Conservation (phyloP, 2,113 vertebrate species). For the Edolisoma coerulescens region DNA sequence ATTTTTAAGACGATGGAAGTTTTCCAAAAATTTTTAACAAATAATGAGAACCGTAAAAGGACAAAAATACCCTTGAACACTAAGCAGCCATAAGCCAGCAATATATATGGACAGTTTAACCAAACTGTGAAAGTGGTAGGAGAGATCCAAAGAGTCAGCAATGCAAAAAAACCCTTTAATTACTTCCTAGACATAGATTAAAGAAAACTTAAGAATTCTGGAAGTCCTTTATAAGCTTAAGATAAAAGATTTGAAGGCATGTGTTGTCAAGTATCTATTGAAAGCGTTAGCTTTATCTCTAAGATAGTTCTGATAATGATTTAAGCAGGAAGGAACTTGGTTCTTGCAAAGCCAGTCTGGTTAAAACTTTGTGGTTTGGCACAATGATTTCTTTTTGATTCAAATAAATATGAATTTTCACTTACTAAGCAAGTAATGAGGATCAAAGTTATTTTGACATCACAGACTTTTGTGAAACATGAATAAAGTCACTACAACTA, state of each 20-base stretch:
- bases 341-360: not conserved
- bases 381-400: not conserved
- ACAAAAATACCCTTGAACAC: not conserved
- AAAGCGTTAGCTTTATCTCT: not conserved
- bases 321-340: not conserved
- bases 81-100: not conserved
- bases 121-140: not conserved
- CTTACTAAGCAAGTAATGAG: not conserved
- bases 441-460: not conserved
- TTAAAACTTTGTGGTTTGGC: not conserved
- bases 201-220: not conserved
- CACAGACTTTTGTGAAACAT: not conserved
- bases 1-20: not conserved
- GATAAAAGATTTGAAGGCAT: not conserved
- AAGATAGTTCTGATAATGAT: not conserved
- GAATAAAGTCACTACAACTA: not conserved
- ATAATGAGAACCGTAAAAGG: not conserved
- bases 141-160: not conserved
- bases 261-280: not conserved
- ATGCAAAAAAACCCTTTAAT: not conserved
- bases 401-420: not conserved
- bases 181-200: not conserved
- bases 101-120: not conserved
- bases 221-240: not conserved
- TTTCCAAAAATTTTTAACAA: not conserved